A percentile compares a stretch with the other conserved stretches of the same genome.
Evolutionary conservation across 1,140 invertebrate species (phyloP).

Genomic region (Anagrus nilaparvatae): DNA sequence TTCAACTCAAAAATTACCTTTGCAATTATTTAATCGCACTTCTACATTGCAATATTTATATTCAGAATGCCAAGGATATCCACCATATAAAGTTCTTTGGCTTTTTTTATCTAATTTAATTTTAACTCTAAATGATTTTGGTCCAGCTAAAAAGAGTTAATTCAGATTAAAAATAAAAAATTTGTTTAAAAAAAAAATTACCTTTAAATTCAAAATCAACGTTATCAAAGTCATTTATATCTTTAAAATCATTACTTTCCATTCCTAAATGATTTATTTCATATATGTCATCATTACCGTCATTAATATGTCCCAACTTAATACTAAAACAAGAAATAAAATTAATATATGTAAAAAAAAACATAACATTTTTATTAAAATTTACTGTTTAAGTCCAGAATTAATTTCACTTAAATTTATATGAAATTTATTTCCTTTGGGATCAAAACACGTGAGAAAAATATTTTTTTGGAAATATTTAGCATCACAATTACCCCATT

Average conservation of each 20-base stretch:
- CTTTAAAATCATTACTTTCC: slow-evolving; percentile 12
- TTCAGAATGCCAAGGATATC: slow-evolving; percentile 21
- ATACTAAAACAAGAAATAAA: slow-evolving; percentile 17
- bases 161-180: not conserved
- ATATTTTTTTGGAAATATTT: slow-evolving; percentile 26
- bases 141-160: slow-evolving; percentile 17
- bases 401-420: slow-evolving; percentile 32
- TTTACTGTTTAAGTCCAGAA: slow-evolving; percentile 40
- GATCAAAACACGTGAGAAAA: slow-evolving; percentile 28
- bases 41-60: slow-evolving; percentile 17
- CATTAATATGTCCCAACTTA: slow-evolving; percentile 17
- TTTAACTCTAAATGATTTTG: slow-evolving; percentile 13
- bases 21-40: slow-evolving; percentile 17
- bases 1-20: too few relatives aligned
- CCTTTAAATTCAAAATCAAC: slow-evolving; percentile 11
- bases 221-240: slow-evolving; percentile 8
- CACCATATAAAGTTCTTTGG: slow-evolving; percentile 18
- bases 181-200: slow-evolving; percentile 6
- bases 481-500: slow-evolving; percentile 32
- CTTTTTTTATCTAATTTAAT: slow-evolving; percentile 7
- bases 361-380: slow-evolving; percentile 7
- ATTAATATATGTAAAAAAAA: not conserved
- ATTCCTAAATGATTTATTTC: slow-evolving; percentile 16
- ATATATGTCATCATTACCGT: slow-evolving; percentile 4
- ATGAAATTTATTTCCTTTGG: slow-evolving; percentile 37